Percentiles rank a stretch among this genome's conserved stretches.
These are phyloP conservation scores for Oxyura jamaicensis DNA, from an alignment of 2,113 vertebrate species.

Conservation along the genomic window DNA sequence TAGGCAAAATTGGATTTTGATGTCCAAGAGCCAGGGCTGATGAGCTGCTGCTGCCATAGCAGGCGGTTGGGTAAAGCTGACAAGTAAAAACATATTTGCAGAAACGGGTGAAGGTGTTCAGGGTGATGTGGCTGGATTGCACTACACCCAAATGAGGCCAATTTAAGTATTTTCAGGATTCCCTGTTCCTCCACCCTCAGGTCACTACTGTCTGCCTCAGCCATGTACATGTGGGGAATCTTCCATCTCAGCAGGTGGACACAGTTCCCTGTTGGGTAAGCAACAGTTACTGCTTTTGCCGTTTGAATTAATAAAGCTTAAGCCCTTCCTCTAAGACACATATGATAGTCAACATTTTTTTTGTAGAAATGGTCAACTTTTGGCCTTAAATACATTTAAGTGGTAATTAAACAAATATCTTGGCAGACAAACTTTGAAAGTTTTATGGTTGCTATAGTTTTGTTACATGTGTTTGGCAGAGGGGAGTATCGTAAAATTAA, in stretches of 20 bases:
- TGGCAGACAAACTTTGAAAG: background rate
- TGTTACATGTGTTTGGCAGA: background rate
- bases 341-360: background rate
- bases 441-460: background rate
- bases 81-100: background rate
- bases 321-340: background rate
- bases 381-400: background rate
- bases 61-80: background rate
- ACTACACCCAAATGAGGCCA: background rate
- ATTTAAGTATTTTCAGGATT: background rate
- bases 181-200: background rate
- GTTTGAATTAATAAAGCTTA: conserved; percentile 34
- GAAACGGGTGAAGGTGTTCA: background rate
- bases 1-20: background rate
- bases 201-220: background rate
- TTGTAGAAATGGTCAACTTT: background rate
- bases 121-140: background rate
- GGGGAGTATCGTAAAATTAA: conserved; percentile 27
- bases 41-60: background rate
- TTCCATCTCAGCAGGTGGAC: background rate
- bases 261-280: background rate
- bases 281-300: conserved; percentile 8
- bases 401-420: background rate
- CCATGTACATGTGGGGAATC: background rate
- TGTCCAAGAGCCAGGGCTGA: background rate